Base-by-base conservation (phyloP, 2,113 vertebrate genomes). In the Sarotherodon lohbergeri region DNA sequence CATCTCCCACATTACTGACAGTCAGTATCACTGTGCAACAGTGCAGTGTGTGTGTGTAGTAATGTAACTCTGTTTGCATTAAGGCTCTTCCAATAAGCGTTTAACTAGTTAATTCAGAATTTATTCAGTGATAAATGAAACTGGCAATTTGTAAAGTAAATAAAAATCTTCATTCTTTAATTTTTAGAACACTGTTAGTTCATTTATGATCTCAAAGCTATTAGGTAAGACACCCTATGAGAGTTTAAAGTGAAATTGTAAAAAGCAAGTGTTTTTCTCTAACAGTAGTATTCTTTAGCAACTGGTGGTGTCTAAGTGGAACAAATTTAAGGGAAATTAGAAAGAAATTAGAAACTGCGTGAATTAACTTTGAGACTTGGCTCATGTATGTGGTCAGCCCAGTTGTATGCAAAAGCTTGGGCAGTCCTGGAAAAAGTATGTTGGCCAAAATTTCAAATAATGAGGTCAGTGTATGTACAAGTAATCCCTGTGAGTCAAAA, bases 1-100 rank as follows among this genome's bases (percentile, higher is more conserved):
- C 93, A 98, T 99, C 95, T 96, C 96, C 91, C 97, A 98, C 88
- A 98, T 99, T 87, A 98, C 98, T 89, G 97, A 96, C 95, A 98
- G 99, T 99, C 97, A 99, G 98, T 98, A 92, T 34, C 29, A 85
- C 56, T 82, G 12, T 91, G 68, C 68, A 81, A 32, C 24, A 80
- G 59, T 52, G n/a, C 29, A 8, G 46, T 73, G 63, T 87, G 43
- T 80, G 59, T 48, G 71, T 76, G 71, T 76, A 24, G 10, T 34
- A 55, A 87, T 39, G 22, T 19, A 19, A 50, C 29, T n/a, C 43
- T 57, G 50, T 83, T 83, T 63, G 24, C 29, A 82, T 59, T 52
- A 61, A 54, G 17, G 34, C 16, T 68, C 59, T 54, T 80, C 27
- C 11, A 5, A 5, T 52, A 0, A 78, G 46, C 0, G 1, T 52